These are phyloP conservation scores for Eupithecia insigniata DNA, from an alignment of 2,888 invertebrate genomes.

Conservation along the genomic window DNA sequence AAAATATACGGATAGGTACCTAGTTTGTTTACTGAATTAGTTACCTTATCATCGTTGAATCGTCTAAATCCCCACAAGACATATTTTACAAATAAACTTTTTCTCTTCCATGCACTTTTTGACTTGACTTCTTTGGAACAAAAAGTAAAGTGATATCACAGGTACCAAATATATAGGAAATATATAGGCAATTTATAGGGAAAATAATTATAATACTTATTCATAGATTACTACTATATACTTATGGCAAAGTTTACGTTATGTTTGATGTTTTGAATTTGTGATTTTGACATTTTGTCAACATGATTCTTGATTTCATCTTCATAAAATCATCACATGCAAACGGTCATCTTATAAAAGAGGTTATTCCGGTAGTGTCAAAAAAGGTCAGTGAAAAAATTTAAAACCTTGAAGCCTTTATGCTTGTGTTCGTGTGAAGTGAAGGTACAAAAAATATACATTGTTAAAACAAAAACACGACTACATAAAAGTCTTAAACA, in stretches of 20 bases:
- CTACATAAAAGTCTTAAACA: no score
- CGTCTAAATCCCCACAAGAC: not conserved
- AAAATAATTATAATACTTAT: no score
- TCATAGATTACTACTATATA: no score
- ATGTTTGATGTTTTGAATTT: not conserved
- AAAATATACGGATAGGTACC: not conserved
- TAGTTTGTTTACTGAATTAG: not conserved
- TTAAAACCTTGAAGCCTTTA: not conserved
- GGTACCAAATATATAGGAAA: no score
- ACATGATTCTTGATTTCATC: not conserved
- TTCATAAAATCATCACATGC: not conserved
- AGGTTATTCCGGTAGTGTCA: not conserved
- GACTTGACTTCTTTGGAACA: no score
- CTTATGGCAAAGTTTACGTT: not conserved
- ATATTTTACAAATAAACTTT: not conserved
- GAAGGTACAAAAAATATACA: no score
- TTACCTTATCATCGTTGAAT: not conserved
- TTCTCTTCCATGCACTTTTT: not conserved
- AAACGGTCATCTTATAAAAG: not conserved
- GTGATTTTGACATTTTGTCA: not conserved
- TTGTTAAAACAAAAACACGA: no score
- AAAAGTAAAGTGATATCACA: no score
- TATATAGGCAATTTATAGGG: no score
- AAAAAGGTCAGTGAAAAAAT: not conserved
- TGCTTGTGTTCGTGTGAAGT: not conserved